These are phyloP conservation scores for Agapetus fuscipes DNA, from an alignment of 2,888 invertebrate genomes.

Conservation along the genomic window DNA sequence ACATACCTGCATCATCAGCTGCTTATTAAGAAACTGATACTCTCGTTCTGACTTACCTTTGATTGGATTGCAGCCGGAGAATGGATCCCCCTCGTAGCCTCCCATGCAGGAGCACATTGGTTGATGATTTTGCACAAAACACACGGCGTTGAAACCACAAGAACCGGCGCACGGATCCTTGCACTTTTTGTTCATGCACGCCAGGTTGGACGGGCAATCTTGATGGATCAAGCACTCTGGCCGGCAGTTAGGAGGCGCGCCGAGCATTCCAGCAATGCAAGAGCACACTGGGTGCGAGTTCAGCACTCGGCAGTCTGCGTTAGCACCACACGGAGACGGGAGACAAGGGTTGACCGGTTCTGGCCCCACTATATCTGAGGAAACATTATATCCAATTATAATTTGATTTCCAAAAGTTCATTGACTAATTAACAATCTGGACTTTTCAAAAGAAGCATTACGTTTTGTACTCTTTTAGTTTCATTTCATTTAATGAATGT, in stretches of 20 bases:
- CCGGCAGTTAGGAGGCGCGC: conserved; percentile 68
- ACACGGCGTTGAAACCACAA: conserved; percentile 68
- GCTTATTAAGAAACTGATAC: too few species aligned
- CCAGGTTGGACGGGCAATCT: conserved; percentile 64
- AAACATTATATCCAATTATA: too few species aligned
- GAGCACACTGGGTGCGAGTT: conserved; percentile 60
- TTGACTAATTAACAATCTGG: too few species aligned
- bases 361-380: too few species aligned
- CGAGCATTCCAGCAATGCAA: conserved; percentile 64
- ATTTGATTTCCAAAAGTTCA: too few species aligned
- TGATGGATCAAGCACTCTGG: conserved; percentile 71
- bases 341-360: conserved; percentile 52
- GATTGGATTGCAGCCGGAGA: conserved; percentile 57
- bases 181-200: conserved; percentile 64
- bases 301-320: conserved; percentile 54
- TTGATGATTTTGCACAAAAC: conserved; percentile 63
- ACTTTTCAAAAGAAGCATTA: too few species aligned
- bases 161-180: conserved; percentile 67
- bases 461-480: too few species aligned
- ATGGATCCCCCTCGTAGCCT: conserved; percentile 73
- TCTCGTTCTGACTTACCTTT: conserved; percentile 38
- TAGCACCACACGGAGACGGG: conserved; percentile 60
- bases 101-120: conserved; percentile 64
- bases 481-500: too few species aligned
- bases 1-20: too few species aligned